phyloP scores from a whole-genome alignment of 2,797 vertebrate species.

The Myotis myotis region DNA sequence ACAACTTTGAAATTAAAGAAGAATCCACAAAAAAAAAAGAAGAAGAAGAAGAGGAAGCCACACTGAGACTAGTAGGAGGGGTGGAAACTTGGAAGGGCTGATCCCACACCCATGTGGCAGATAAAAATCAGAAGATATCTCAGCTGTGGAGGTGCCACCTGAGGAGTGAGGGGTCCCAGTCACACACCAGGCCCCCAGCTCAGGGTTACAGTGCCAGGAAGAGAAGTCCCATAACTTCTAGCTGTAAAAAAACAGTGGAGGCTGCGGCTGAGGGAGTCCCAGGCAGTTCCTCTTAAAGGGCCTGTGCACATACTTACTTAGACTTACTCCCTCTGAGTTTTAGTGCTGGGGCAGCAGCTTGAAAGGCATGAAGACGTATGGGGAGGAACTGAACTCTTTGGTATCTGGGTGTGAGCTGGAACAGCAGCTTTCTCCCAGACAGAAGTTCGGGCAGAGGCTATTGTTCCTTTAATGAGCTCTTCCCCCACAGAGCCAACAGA shows the following conservation, averaged over 20 bases:
- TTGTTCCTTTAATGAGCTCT: background rate
- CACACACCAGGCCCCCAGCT: background rate
- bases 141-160: background rate
- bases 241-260: background rate
- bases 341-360: background rate
- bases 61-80: background rate
- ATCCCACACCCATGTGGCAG: background rate
- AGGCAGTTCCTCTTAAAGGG: background rate
- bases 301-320: background rate
- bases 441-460: background rate
- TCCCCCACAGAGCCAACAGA: background rate
- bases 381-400: background rate
- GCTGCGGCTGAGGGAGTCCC: background rate
- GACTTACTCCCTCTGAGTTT: background rate
- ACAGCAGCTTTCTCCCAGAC: background rate
- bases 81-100: background rate
- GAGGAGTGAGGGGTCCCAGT: background rate
- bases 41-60: background rate
- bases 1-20: background rate
- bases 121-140: background rate
- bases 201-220: background rate
- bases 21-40: background rate
- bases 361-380: background rate
- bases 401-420: background rate
- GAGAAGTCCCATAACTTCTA: background rate